Evolutionary conservation across 2,797 vertebrate genomes (phyloP).

Genomic region (Centropyge bicolor): DNA sequence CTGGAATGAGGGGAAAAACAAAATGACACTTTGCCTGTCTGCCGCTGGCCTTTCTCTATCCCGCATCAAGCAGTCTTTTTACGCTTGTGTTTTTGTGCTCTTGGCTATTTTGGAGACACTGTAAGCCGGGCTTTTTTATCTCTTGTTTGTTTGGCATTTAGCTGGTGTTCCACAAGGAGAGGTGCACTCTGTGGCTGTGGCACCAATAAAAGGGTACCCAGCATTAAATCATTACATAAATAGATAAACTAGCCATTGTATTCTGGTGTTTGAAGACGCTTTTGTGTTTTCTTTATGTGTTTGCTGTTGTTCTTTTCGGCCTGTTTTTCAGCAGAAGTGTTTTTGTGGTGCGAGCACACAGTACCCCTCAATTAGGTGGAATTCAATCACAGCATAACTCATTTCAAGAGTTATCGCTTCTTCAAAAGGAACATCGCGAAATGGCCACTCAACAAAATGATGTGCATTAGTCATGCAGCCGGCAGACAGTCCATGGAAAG

Average conservation of each 20-base stretch:
- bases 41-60: slow-evolving; percentile 34
- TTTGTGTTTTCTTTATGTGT: background rate
- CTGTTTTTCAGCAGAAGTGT: background rate
- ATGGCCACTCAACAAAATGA: slow-evolving; percentile 35
- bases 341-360: background rate
- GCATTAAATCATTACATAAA: slow-evolving; percentile 49
- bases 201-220: slow-evolving; percentile 38
- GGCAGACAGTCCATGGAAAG: slow-evolving; percentile 38
- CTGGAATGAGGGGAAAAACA: slow-evolving; percentile 42
- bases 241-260: slow-evolving; percentile 35
- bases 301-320: slow-evolving; percentile 6
- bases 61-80: slow-evolving; percentile 47
- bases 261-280: slow-evolving; percentile 32
- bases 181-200: slow-evolving; percentile 11
- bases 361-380: slow-evolving; percentile 30
- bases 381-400: slow-evolving; percentile 43
- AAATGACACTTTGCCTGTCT: slow-evolving; percentile 47
- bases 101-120: slow-evolving; percentile 45
- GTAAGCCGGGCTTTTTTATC: slow-evolving; percentile 12
- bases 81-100: slow-evolving; percentile 39
- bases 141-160: slow-evolving; percentile 49
- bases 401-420: slow-evolving; percentile 43
- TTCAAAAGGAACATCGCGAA: slow-evolving; percentile 52
- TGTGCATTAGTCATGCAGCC: slow-evolving; percentile 48
- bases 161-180: slow-evolving; percentile 31